Evolutionary conservation across 2,113 vertebrate species (phyloP).

Genomic region (Marmota monax): DNA sequence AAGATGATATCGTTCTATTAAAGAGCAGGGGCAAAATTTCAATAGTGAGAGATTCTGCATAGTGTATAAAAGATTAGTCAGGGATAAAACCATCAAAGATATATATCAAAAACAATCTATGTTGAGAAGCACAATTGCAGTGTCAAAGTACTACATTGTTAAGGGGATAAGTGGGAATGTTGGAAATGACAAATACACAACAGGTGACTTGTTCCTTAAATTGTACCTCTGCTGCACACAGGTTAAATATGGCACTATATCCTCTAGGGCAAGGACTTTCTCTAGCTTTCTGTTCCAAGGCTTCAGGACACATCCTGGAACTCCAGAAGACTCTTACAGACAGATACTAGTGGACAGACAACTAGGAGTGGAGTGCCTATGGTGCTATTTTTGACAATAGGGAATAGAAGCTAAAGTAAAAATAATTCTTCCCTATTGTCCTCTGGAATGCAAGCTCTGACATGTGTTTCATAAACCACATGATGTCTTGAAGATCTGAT

Average conservation of each 20-base stretch:
- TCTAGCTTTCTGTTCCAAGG: not conserved
- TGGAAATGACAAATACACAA: not conserved
- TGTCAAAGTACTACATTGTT: not conserved
- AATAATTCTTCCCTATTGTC: not conserved
- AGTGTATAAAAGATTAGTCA: not conserved
- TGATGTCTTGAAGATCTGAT: not conserved
- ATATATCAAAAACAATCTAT: not conserved
- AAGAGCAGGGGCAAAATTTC: not conserved
- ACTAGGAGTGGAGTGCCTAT: rapidly evolving
- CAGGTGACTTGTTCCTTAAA: not conserved
- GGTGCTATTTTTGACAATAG: not conserved
- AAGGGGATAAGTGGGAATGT: not conserved
- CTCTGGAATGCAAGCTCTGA: not conserved
- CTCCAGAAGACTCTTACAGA: not conserved
- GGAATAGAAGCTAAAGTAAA: not conserved
- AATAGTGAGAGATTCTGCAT: not conserved
- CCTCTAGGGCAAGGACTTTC: not conserved
- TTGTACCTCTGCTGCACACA: not conserved
- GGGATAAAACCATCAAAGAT: not conserved
- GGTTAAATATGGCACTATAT: not conserved
- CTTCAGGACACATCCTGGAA: not conserved
- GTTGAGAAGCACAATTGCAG: not conserved
- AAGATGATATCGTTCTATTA: not conserved
- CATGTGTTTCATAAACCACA: not conserved
- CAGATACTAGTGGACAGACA: not conserved